phyloP scores from a whole-genome alignment of 2,888 invertebrate genomes.

The Actias luna region DNA sequence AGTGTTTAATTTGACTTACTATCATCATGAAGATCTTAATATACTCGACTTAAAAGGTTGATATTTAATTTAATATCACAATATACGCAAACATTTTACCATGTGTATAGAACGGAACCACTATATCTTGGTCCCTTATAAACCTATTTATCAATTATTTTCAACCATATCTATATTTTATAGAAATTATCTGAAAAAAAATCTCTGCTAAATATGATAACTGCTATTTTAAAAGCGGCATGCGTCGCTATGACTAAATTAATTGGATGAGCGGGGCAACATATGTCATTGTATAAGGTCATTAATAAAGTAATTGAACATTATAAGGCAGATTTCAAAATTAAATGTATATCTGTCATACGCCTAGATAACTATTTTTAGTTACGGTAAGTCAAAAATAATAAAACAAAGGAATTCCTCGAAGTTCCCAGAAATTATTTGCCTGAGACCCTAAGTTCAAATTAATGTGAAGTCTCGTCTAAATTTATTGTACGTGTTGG shows the following conservation, averaged over 20 bases:
- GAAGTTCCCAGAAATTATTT: slow-evolving; percentile 19
- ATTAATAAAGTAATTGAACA: background rate
- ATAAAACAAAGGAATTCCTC: slow-evolving; percentile 13
- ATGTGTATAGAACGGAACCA: no score
- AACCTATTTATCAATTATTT: no score
- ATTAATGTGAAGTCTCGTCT: slow-evolving; percentile 39
- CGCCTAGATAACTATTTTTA: background rate
- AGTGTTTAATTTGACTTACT: background rate
- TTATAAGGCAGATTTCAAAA: background rate
- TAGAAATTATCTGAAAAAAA: no score
- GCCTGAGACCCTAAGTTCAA: slow-evolving; percentile 25
- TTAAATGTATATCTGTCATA: background rate
- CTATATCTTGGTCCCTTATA: no score
- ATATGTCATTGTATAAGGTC: no score
- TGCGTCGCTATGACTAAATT: no score
- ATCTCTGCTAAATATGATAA: no score
- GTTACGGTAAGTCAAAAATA: background rate
- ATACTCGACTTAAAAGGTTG: no score
- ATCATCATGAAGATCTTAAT: background rate
- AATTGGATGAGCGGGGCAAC: no score
- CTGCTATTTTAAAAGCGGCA: no score
- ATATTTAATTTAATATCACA: no score
- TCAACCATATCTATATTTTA: background rate
- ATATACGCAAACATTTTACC: no score
- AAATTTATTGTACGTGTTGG: slow-evolving; percentile 57